Conservation (phyloP, 2,113 vertebrate species). For the Apus apus region DNA sequence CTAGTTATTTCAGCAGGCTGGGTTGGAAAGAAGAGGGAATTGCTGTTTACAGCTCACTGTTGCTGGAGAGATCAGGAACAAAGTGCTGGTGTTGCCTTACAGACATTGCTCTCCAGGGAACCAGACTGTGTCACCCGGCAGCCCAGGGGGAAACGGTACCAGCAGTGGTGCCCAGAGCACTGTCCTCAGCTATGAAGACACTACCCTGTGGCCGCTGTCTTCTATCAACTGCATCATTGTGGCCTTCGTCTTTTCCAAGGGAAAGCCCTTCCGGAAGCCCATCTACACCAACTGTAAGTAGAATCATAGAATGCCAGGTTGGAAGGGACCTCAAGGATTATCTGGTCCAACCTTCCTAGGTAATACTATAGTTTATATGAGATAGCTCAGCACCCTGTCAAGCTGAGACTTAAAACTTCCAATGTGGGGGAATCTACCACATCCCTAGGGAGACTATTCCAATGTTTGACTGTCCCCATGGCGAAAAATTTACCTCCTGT, state of each 20-base stretch:
- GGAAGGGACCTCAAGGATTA: too few species aligned
- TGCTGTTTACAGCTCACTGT: neutral
- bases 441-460: too few species aligned
- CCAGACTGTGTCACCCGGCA: neutral
- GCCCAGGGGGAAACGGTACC: neutral
- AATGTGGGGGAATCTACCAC: too few species aligned
- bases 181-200: conserved; percentile 66
- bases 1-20: neutral
- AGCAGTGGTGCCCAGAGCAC: neutral
- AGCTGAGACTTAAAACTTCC: too few species aligned
- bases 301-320: too few species aligned
- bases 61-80: neutral
- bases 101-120: conserved; percentile 53
- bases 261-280: conserved; percentile 77
- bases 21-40: neutral
- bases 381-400: too few species aligned
- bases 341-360: too few species aligned
- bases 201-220: conserved; percentile 63
- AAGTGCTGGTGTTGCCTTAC: neutral
- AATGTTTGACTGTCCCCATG: too few species aligned
- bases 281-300: conserved; percentile 78
- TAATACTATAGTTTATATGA: too few species aligned
- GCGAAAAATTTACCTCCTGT: too few species aligned
- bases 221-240: conserved; percentile 65
- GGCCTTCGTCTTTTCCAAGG: conserved; percentile 76